Evolutionary conservation across 2,797 vertebrate species (phyloP).

Genomic region (Poecilia picta): DNA sequence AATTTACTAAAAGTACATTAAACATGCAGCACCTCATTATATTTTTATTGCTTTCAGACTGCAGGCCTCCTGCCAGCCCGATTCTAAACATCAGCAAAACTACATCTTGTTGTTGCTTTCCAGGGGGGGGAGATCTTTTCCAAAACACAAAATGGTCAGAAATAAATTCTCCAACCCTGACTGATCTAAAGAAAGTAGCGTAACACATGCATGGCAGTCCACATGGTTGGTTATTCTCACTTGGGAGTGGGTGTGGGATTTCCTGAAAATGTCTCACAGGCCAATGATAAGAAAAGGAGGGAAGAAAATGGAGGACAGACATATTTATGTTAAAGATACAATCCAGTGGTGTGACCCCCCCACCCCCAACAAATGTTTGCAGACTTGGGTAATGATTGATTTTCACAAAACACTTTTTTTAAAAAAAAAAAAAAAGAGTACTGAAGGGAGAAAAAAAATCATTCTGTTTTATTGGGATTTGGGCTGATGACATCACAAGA

Average conservation of each 20-base stretch:
- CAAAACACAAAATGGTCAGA: neutral
- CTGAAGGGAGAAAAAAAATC: neutral
- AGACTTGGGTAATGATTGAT: neutral
- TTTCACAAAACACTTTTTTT: neutral
- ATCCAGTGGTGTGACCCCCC: neutral
- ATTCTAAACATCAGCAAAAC: neutral
- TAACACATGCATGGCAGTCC: neutral
- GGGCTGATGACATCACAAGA: neutral
- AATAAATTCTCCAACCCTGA: neutral
- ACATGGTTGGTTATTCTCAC: neutral
- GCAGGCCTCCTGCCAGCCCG: neutral
- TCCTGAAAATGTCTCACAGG: neutral
- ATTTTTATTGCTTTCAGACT: constrained; percentile 4
- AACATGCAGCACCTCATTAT: constrained; percentile 2
- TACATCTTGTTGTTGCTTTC: neutral
- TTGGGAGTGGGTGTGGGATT: constrained; percentile 10
- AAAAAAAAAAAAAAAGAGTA: neutral
- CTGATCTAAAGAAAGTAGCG: neutral
- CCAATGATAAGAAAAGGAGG: neutral
- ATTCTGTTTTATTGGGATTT: neutral
- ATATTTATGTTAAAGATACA: neutral
- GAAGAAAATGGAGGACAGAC: neutral
- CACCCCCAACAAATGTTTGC: neutral
- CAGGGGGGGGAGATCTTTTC: neutral
- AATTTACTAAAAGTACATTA: neutral